phyloP scores from a whole-genome alignment of 2,113 vertebrate species.

The Ovis canadensis region DNA sequence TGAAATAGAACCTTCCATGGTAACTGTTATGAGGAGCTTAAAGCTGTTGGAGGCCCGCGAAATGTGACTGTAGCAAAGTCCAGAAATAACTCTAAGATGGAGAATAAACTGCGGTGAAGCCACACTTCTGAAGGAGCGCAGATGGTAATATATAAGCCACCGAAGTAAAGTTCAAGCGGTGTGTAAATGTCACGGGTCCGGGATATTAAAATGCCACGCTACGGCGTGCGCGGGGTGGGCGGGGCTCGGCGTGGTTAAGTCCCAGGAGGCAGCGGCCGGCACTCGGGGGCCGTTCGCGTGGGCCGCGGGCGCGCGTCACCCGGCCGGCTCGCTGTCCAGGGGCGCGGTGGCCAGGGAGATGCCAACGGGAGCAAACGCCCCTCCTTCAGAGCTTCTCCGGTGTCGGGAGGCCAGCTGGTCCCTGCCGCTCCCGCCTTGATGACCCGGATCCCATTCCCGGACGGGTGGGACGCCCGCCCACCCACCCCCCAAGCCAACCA shows the following conservation, averaged over 20 bases:
- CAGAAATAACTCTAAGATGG: slow-evolving; percentile 56
- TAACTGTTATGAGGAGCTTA: neutral
- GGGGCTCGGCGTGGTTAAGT: slow-evolving; percentile 77
- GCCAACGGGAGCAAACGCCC: neutral
- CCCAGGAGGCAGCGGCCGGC: slow-evolving; percentile 67
- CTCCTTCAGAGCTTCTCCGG: rapidly evolving
- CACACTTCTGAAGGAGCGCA: slow-evolving; percentile 29
- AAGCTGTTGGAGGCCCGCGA: neutral
- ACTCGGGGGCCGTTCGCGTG: neutral
- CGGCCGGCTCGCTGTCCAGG: rapidly evolving
- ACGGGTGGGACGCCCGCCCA: neutral
- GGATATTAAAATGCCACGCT: slow-evolving; percentile 68
- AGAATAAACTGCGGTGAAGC: neutral
- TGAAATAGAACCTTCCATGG: neutral
- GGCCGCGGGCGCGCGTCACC: rapidly evolving
- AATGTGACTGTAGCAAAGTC: slow-evolving; percentile 22
- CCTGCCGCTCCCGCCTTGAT: neutral
- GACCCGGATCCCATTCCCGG: rapidly evolving
- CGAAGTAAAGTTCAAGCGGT: slow-evolving; percentile 70
- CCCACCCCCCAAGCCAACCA: no score
- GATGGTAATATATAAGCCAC: slow-evolving; percentile 67
- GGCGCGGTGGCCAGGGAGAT: rapidly evolving
- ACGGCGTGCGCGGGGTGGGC: slow-evolving; percentile 64
- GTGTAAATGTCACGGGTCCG: slow-evolving; percentile 79
- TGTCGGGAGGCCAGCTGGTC: rapidly evolving